These are phyloP conservation scores for Hofmannophila pseudospretella DNA, from an alignment of 2,888 invertebrate genomes.

Conservation along the genomic window DNA sequence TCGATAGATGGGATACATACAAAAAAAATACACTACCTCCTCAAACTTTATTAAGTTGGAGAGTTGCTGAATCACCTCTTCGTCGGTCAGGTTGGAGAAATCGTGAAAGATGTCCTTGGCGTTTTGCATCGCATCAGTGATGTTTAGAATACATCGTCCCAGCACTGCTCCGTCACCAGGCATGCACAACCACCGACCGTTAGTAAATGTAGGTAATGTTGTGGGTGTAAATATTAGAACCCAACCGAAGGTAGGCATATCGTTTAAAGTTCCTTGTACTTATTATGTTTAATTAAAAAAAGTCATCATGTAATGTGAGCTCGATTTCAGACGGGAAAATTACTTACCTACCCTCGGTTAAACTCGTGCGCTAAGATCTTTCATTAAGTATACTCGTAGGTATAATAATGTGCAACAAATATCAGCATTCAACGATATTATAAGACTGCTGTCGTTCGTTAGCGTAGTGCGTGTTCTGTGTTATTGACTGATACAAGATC, in stretches of 20 bases:
- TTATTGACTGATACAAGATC: no score
- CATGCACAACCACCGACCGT: conserved; percentile 29
- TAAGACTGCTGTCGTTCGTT: no score
- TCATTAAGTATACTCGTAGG: not conserved
- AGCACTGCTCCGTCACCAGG: conserved; percentile 46
- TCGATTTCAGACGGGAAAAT: no score
- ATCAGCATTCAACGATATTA: no score
- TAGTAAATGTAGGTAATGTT: conserved; percentile 3
- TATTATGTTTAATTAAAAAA: no score
- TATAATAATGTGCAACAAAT: not conserved
- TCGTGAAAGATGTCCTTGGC: conserved; percentile 23
- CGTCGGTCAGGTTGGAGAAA: conserved; percentile 22
- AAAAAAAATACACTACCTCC: conserved; percentile 42
- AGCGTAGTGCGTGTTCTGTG: no score
- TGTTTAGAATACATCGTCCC: conserved; percentile 57
- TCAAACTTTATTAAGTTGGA: conserved; percentile 43
- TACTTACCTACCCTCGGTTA: no score
- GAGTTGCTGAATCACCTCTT: conserved; percentile 41
- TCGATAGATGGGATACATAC: not conserved
- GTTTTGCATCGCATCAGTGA: conserved; percentile 31
- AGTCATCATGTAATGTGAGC: no score
- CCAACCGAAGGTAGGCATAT: no score
- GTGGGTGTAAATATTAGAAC: not conserved
- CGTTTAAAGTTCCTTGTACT: no score
- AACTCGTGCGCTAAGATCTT: no score